A percentile compares a stretch with the other conserved stretches of the same genome.
Conservation (phyloP, 1,140 invertebrate genomes). For the Atta texana region DNA sequence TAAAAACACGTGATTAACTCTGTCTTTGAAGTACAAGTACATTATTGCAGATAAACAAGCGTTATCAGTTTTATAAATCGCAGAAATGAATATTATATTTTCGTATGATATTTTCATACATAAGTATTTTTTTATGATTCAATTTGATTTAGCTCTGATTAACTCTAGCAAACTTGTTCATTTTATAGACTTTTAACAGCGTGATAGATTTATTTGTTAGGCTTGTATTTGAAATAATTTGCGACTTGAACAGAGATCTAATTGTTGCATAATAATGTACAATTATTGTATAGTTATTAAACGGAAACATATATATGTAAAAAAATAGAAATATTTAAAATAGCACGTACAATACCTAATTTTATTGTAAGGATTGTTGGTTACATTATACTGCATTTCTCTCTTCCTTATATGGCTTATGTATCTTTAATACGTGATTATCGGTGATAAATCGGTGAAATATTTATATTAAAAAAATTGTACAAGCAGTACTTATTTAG, state of each 20-base stretch:
- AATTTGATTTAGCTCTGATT: conserved; percentile 5
- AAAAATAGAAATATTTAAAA: conserved; percentile 16
- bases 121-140: conserved; percentile 1
- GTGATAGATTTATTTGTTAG: conserved; percentile 15
- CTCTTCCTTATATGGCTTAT: conserved; percentile 4
- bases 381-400: conserved; percentile 37
- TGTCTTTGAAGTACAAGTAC: conserved; percentile 21
- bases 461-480: not conserved
- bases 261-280: conserved; percentile 41
- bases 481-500: conserved; percentile 21
- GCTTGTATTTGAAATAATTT: conserved; percentile 22
- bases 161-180: not conserved
- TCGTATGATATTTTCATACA: conserved; percentile 25
- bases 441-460: not conserved
- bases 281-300: conserved; percentile 39
- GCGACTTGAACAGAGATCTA: conserved; percentile 2
- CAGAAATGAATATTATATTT: not conserved
- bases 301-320: conserved; percentile 11
- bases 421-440: conserved; percentile 19
- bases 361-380: conserved; percentile 11
- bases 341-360: conserved; percentile 21
- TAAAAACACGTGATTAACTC: conserved; percentile 13
- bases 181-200: not conserved
- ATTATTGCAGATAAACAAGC: not conserved
- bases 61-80: not conserved